Evolutionary conservation across 2,797 vertebrate species (phyloP).

Genomic region (Hippocampus kuda): DNA sequence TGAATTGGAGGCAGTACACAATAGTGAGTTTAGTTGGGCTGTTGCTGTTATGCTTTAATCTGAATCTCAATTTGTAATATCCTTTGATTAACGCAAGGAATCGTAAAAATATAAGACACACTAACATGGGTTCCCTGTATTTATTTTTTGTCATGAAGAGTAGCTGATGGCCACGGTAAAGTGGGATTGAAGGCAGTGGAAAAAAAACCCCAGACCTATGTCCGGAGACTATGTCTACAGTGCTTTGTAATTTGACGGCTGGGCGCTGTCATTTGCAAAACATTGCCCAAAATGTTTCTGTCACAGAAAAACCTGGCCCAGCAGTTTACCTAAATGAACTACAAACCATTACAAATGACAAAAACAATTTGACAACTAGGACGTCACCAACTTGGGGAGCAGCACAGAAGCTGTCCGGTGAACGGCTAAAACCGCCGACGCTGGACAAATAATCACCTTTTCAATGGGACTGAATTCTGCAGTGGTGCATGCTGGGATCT

Average conservation of each 20-base stretch:
- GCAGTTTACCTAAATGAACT: neutral
- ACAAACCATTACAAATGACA: slow-evolving; percentile 1
- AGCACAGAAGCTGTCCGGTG: neutral
- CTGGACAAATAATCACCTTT: slow-evolving; percentile 37
- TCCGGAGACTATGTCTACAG: neutral
- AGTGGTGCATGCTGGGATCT: slow-evolving; percentile 26
- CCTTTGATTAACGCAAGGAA: too few species aligned
- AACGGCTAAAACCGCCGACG: slow-evolving; percentile 30
- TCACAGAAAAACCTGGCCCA: neutral
- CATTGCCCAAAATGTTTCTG: neutral
- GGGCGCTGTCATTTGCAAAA: neutral
- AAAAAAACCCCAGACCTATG: neutral
- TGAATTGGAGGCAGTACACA: neutral
- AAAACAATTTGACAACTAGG: neutral
- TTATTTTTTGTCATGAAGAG: too few species aligned
- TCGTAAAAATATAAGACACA: too few species aligned
- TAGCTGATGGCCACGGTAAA: too few species aligned
- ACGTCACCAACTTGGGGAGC: neutral
- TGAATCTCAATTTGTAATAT: too few species aligned
- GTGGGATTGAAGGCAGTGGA: too few species aligned
- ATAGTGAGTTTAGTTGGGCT: too few species aligned
- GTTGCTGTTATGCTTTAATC: neutral
- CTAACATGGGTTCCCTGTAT: too few species aligned
- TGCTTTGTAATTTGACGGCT: neutral
- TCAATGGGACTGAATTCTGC: slow-evolving; percentile 30